These are phyloP conservation scores for Monarcha castaneiventris DNA, from an alignment of 2,113 vertebrate species.

Conservation along the genomic window DNA sequence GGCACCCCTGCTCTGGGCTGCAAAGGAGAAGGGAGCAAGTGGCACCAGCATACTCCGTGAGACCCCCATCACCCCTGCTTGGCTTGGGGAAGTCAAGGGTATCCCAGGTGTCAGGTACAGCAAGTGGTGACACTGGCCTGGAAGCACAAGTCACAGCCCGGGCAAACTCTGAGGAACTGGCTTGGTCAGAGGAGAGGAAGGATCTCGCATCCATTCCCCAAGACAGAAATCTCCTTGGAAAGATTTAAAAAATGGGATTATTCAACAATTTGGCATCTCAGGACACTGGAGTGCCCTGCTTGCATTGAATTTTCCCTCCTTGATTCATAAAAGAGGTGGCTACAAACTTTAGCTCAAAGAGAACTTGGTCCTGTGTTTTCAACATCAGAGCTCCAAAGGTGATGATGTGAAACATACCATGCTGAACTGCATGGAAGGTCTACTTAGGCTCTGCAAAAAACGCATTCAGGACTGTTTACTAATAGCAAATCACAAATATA, in stretches of 20 bases:
- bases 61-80: neutral
- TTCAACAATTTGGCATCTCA: neutral
- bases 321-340: neutral
- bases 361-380: neutral
- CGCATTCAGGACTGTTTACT: neutral
- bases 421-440: neutral
- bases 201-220: neutral
- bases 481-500: neutral
- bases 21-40: neutral
- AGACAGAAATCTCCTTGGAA: neutral
- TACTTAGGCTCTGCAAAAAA: rapidly evolving
- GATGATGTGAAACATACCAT: neutral
- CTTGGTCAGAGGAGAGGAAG: neutral
- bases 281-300: neutral
- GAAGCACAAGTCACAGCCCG: neutral
- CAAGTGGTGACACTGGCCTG: neutral
- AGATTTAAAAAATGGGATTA: neutral
- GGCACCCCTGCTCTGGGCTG: neutral
- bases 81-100: neutral
- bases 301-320: neutral
- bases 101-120: neutral
- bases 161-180: neutral
- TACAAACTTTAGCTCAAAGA: neutral
- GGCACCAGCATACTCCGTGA: rapidly evolving
- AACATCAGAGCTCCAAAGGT: neutral